These are phyloP conservation scores for Plestiodon gilberti DNA, from an alignment of 2,113 vertebrate species.

Conservation along the genomic window DNA sequence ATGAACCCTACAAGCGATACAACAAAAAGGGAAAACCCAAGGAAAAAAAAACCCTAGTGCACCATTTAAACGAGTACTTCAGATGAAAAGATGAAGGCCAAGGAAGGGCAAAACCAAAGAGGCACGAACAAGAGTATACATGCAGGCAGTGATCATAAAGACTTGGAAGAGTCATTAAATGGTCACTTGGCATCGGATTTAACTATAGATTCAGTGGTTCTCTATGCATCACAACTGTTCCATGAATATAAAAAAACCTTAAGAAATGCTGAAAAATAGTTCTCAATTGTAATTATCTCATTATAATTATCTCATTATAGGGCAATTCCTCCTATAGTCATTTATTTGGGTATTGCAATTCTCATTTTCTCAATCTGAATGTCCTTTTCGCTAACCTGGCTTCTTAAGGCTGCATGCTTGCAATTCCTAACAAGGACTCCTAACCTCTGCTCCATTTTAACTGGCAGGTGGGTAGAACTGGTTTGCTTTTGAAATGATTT, in stretches of 20 bases:
- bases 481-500: constrained; percentile 47
- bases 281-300: too few relatives aligned
- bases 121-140: background rate
- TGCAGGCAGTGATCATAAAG: background rate
- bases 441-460: background rate
- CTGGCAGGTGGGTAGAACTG: constrained; percentile 12
- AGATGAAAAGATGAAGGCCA: too few relatives aligned
- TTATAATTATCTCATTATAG: background rate
- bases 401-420: background rate
- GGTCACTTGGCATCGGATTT: background rate
- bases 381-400: accelerated
- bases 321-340: background rate
- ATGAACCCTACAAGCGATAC: too few relatives aligned
- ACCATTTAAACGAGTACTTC: too few relatives aligned
- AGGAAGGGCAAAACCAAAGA: too few relatives aligned
- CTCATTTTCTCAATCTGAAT: background rate
- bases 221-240: too few relatives aligned
- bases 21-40: too few relatives aligned
- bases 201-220: background rate
- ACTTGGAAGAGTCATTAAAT: background rate
- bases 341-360: background rate
- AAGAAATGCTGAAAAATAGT: background rate
- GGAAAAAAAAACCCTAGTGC: too few relatives aligned
- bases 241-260: background rate
- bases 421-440: background rate